A percentile compares a stretch with the other conserved stretches of the same genome.
Evolutionary conservation across 2,797 vertebrate genomes (phyloP).

Genomic region (Mus minutoides): DNA sequence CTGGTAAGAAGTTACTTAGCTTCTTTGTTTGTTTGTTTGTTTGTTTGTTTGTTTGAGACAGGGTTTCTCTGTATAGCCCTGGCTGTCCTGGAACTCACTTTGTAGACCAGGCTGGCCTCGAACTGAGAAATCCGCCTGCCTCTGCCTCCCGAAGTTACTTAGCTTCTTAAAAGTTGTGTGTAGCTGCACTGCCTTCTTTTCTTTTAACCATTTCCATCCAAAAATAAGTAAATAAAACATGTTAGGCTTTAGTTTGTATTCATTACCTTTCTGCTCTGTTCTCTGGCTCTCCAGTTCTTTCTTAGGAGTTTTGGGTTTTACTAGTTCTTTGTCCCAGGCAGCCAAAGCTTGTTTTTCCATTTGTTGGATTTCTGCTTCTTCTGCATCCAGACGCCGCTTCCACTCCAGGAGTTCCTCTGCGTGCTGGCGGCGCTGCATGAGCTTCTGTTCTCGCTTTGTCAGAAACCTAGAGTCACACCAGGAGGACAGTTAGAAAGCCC

Average conservation of each 20-base stretch:
- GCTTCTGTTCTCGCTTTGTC: slow-evolving; percentile 96
- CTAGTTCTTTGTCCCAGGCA: slow-evolving; percentile 91
- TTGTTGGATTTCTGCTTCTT: slow-evolving; percentile 94
- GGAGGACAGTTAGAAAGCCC: slow-evolving; percentile 53
- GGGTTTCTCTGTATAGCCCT: no score
- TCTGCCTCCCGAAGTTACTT: slow-evolving; percentile 30
- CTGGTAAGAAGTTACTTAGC: slow-evolving; percentile 34
- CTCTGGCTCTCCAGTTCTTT: slow-evolving; percentile 87
- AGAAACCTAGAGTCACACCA: slow-evolving; percentile 91
- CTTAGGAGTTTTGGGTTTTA: slow-evolving; percentile 85
- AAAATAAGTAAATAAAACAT: not conserved
- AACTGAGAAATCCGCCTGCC: no score
- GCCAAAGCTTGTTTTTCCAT: slow-evolving; percentile 96
- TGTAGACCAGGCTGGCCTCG: no score
- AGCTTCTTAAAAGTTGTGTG: slow-evolving; percentile 29
- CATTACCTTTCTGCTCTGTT: slow-evolving; percentile 87
- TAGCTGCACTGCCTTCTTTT: not conserved
- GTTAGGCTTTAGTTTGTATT: slow-evolving; percentile 48
- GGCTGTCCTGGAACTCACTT: no score
- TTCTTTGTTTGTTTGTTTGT: no score
- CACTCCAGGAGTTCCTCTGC: slow-evolving; percentile 96
- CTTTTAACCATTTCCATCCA: not conserved
- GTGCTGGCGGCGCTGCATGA: slow-evolving; percentile 95
- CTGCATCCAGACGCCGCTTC: slow-evolving; percentile 95
- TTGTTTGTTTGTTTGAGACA: no score